These are phyloP conservation scores for Entelurus aequoreus DNA, from an alignment of 2,113 vertebrate species.

Conservation along the genomic window DNA sequence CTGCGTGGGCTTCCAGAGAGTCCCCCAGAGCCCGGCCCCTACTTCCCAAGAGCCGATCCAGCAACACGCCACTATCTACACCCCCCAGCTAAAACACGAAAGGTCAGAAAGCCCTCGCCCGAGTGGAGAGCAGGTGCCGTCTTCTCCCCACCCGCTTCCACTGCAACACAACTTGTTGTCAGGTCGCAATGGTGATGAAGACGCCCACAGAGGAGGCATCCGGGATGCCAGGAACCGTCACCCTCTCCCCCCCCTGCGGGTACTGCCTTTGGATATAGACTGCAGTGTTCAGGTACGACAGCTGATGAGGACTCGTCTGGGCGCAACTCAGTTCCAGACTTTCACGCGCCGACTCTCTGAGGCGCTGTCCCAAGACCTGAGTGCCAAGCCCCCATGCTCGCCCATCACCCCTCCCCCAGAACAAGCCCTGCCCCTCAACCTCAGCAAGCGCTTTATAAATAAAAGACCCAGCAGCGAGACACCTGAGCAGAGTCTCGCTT, in stretches of 20 bases:
- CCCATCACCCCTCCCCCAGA: constrained; percentile 56
- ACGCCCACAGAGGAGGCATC: constrained; percentile 8
- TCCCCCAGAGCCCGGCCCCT: constrained; percentile 32
- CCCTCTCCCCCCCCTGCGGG: constrained; percentile 65
- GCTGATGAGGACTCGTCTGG: constrained; percentile 70
- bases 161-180: constrained; percentile 47
- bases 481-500: not conserved
- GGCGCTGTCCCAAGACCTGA: constrained; percentile 72
- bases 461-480: constrained; percentile 49
- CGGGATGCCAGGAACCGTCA: constrained; percentile 44
- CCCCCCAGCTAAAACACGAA: constrained; percentile 51
- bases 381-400: constrained; percentile 40
- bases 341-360: constrained; percentile 73
- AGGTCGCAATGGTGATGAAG: constrained; percentile 36
- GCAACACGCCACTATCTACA: constrained; percentile 35
- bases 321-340: constrained; percentile 64
- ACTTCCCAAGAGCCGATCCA: constrained; percentile 46
- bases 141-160: constrained; percentile 9
- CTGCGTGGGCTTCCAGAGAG: constrained; percentile 58
- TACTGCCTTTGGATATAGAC: constrained; percentile 74
- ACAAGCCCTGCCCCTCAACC: constrained; percentile 72
- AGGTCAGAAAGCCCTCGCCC: constrained; percentile 35
- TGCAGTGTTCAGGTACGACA: constrained; percentile 74
- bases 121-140: constrained; percentile 25
- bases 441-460: constrained; percentile 62